phyloP scores from a whole-genome alignment of 2,888 invertebrate species.

The Doris montereyensis region DNA sequence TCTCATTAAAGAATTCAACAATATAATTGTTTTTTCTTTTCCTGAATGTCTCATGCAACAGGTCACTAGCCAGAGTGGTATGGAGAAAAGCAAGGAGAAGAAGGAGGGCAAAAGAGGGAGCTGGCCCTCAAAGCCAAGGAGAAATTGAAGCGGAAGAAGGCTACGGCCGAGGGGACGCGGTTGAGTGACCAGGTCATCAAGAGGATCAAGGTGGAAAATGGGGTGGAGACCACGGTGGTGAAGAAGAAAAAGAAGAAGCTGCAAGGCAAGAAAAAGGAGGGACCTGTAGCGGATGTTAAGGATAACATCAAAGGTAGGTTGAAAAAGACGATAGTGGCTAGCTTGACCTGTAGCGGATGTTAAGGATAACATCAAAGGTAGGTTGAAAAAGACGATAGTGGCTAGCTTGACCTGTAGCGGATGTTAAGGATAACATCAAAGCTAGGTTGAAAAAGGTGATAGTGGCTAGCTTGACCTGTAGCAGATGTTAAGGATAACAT shows the following conservation, averaged over 20 bases:
- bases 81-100: conserved; percentile 25
- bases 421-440: conserved; percentile 27
- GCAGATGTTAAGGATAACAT: conserved; percentile 22
- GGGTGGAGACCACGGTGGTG: conserved; percentile 49
- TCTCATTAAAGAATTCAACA: too few species aligned
- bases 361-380: conserved; percentile 30
- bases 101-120: conserved; percentile 39
- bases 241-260: conserved; percentile 34
- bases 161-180: conserved; percentile 54
- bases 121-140: conserved; percentile 55
- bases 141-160: conserved; percentile 52
- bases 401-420: not conserved
- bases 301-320: conserved; percentile 31
- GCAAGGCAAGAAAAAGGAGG: conserved; percentile 7
- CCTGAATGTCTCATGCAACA: too few species aligned
- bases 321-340: too few species aligned
- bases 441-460: too few species aligned
- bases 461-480: too few species aligned
- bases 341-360: not conserved
- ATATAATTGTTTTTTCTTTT: too few species aligned
- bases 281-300: not conserved
- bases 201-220: conserved; percentile 50
- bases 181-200: conserved; percentile 49
- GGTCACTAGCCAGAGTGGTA: conserved; percentile 29
- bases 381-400: too few species aligned